Evolutionary conservation across 2,113 vertebrate species (phyloP).

Genomic region (Setophaga coronata): DNA sequence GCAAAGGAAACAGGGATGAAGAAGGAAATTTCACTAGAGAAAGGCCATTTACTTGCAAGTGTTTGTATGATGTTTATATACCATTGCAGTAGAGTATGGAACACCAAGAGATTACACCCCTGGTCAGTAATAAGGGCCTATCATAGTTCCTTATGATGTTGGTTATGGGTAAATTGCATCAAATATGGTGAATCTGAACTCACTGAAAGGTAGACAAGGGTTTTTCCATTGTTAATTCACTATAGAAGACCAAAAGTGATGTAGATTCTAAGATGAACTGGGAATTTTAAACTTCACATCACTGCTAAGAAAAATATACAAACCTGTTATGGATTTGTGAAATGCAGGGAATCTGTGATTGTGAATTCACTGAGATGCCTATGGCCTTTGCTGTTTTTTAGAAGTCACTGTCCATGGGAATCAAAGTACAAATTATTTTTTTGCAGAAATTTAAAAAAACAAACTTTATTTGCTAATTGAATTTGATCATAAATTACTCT

Average conservation of each 20-base stretch:
- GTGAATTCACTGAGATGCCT: not conserved
- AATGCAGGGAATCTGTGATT: not conserved
- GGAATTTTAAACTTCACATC: not conserved
- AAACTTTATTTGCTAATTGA: not conserved
- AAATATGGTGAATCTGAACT: not conserved
- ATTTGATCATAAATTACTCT: not conserved
- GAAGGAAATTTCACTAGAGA: not conserved
- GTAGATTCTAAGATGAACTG: not conserved
- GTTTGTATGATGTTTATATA: not conserved
- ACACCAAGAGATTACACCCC: not conserved
- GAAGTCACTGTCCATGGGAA: fast-evolving
- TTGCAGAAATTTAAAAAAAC: not conserved
- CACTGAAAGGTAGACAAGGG: not conserved
- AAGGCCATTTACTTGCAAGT: not conserved
- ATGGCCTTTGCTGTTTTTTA: not conserved
- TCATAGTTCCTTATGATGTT: not conserved
- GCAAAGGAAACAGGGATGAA: not conserved
- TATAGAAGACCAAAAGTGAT: not conserved
- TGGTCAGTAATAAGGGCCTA: not conserved
- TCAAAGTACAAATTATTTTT: not conserved
- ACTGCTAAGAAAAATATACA: not conserved
- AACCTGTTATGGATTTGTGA: not conserved
- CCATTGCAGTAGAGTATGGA: not conserved
- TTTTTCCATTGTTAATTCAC: not conserved
- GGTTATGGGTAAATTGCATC: not conserved